phyloP scores from a whole-genome alignment of 1,140 invertebrate species.

The Drosophila watanabei region DNA sequence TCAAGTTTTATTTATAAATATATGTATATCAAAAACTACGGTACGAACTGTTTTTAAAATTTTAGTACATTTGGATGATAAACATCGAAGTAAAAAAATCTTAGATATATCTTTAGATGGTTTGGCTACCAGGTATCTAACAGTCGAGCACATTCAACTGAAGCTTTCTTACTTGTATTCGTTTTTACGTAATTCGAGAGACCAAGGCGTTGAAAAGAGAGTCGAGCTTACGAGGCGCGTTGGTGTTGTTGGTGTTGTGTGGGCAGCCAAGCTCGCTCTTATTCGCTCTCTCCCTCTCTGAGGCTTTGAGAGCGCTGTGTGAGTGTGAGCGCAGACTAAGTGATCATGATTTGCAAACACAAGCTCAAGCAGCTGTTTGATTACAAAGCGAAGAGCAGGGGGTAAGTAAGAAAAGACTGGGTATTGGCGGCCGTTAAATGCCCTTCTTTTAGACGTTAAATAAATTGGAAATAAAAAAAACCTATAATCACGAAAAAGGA shows the following conservation, averaged over 20 bases:
- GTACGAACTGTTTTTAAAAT: no score
- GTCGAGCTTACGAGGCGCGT: slow-evolving; percentile 45
- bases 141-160: background rate
- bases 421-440: background rate
- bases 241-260: slow-evolving; percentile 32
- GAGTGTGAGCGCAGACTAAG: slow-evolving; percentile 13
- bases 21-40: no score
- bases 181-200: slow-evolving; percentile 68
- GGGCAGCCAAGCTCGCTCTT: slow-evolving; percentile 32
- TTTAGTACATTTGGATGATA: background rate
- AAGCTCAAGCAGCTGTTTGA: slow-evolving; percentile 70
- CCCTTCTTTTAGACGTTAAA: background rate
- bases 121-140: background rate
- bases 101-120: no score
- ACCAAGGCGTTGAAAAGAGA: slow-evolving; percentile 31
- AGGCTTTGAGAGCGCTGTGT: slow-evolving; percentile 9
- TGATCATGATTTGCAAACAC: slow-evolving; percentile 66
- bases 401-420: background rate
- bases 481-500: no score
- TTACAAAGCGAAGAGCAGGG: slow-evolving; percentile 36
- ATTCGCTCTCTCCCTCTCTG: slow-evolving; percentile 5
- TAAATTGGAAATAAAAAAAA: no score
- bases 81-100: no score
- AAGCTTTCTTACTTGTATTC: background rate
- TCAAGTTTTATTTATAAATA: no score